phyloP scores from a whole-genome alignment of 1,140 invertebrate genomes.

The Drosophila malerkotliana region DNA sequence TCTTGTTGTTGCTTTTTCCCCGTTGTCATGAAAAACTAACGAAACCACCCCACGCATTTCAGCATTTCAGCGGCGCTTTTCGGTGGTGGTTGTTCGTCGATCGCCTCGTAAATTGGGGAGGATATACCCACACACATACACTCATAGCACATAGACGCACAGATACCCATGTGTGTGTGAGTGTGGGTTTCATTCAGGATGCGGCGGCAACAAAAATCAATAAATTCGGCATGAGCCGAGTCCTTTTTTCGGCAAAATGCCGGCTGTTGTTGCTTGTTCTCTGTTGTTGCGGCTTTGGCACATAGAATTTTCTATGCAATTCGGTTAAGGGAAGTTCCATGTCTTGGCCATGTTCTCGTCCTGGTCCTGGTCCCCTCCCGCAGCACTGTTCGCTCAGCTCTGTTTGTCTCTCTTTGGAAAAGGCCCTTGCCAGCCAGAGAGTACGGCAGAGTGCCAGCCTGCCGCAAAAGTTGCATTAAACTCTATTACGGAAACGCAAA shows the following conservation, averaged over 20 bases:
- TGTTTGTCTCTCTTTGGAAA: constrained; percentile 35
- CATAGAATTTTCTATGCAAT: constrained; percentile 41
- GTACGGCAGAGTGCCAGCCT: constrained; percentile 14
- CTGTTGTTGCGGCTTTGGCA: constrained; percentile 24
- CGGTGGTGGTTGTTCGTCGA: constrained; percentile 39
- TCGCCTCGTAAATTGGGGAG: constrained; percentile 47
- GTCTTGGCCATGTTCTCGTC: background rate
- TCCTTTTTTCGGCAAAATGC: constrained; percentile 50
- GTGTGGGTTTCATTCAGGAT: constrained; percentile 40
- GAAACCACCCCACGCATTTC: constrained; percentile 54
- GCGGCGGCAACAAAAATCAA: constrained; percentile 50
- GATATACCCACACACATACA: constrained; percentile 20
- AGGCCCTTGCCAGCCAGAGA: constrained; percentile 46
- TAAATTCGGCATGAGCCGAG: constrained; percentile 40
- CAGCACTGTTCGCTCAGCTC: background rate
- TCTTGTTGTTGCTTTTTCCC: constrained; percentile 16
- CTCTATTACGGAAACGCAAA: constrained; percentile 63
- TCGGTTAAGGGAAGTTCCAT: constrained; percentile 38
- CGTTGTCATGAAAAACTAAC: constrained; percentile 67
- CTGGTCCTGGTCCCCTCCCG: background rate
- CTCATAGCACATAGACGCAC: background rate
- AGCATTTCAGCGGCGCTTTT: constrained; percentile 18
- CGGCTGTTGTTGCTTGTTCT: constrained; percentile 45
- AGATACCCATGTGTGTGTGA: background rate
- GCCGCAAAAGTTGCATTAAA: constrained; percentile 74